Percentiles rank a stretch among this genome's conserved stretches.
Evolutionary conservation across 2,113 vertebrate species (phyloP).

Genomic region (Orycteropus afer): DNA sequence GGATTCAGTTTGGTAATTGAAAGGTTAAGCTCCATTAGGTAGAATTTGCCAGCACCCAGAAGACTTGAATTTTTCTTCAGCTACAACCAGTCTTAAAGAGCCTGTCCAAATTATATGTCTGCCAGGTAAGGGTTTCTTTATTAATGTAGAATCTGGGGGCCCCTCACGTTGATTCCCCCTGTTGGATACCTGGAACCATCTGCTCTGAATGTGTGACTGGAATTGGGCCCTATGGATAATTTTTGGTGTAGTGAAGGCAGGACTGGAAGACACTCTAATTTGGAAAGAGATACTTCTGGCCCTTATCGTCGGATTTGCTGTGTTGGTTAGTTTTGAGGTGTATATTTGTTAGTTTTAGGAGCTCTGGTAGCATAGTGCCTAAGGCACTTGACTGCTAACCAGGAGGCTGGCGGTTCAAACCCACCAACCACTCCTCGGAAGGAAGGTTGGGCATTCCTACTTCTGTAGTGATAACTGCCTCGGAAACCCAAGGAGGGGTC

Average conservation of each 20-base stretch:
- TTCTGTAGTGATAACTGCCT: too few species aligned
- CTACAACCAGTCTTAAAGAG: background rate
- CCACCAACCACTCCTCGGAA: too few species aligned
- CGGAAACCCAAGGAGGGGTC: too few species aligned
- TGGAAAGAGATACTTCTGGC: constrained; percentile 9
- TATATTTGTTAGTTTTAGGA: too few species aligned
- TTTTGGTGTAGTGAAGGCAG: background rate
- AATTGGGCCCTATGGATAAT: background rate
- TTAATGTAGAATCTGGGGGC: constrained; percentile 25
- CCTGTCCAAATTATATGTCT: background rate
- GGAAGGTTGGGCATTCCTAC: too few species aligned
- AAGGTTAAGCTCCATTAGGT: background rate
- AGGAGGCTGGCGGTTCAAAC: too few species aligned
- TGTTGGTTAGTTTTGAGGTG: too few species aligned
- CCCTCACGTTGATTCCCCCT: background rate
- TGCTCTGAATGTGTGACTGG: background rate
- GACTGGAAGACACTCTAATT: constrained; percentile 5
- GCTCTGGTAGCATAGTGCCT: too few species aligned
- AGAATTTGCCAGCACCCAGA: constrained; percentile 51
- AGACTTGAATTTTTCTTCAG: constrained; percentile 55
- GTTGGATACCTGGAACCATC: background rate
- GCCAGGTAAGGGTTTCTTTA: constrained; percentile 57
- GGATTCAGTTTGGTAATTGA: constrained; percentile 23
- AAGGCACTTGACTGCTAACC: too few species aligned
- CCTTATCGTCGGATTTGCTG: background rate